Base-by-base conservation (phyloP, 2,113 vertebrate genomes). In the Rostratula benghalensis region DNA sequence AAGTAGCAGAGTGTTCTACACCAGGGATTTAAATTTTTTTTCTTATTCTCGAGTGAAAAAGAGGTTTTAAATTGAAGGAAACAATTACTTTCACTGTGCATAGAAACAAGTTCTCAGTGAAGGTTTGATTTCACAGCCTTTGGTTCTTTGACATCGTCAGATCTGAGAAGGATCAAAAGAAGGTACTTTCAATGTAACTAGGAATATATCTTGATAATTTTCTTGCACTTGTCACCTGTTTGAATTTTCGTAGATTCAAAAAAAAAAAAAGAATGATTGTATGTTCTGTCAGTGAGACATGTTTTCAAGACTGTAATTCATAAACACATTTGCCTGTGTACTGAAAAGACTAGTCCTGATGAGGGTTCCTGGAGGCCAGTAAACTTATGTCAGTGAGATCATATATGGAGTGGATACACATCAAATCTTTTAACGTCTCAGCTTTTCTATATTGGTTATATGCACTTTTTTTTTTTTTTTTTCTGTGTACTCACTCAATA, bases 341-440 rank as follows among this genome's bases (percentile, higher is more conserved):
- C 27, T 69, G 39, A 53, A 8, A 53, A 80, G 43, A 35, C 30
- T 1, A 3, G 70, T 63, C 18, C 17, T 57, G 24, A 35, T 45
- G 33, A 92, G 33, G 3, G 5, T 33, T 75, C 21, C 31, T 56
- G 51, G 18, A 79, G 20, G 15, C 27, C 41, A 43, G 25, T 63
- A 82, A 71, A 50, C 17, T 16, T 60, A 1, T 64, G 50, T 33
- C 63, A 73, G 30, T 59, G 45, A 88, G 20, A 54, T 3, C 64
- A 82, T 43, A 48, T 10, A 37, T 0, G 0, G 7, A n/a, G 11
- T 15, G 85, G 27, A 61, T 53, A n/a, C 0, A 6, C 11, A 39
- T 23, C 1, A 0, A 37, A 41, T 22, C 22, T 48, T 82, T 60
- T 60, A 54, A 35, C 8, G 9, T 81, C 22, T 50, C 30, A 48